phyloP scores from a whole-genome alignment of 2,113 vertebrate genomes.

The Corythoichthys intestinalis region DNA sequence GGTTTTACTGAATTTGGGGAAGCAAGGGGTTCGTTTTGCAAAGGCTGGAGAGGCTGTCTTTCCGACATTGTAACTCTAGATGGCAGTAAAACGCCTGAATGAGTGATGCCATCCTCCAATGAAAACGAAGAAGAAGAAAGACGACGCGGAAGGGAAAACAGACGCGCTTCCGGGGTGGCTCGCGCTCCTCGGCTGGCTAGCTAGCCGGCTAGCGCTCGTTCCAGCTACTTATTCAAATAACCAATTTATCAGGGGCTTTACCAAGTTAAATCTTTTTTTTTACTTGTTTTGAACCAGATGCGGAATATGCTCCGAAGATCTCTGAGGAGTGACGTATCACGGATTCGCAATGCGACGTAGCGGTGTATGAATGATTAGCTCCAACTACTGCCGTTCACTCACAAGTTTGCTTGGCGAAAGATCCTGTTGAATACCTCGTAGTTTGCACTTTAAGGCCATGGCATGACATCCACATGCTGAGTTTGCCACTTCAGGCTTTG shows the following conservation, averaged over 20 bases:
- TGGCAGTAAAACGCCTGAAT: no score
- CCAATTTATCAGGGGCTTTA: not conserved
- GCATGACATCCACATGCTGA: slow-evolving; percentile 19
- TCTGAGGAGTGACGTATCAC: not conserved
- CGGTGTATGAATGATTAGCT: slow-evolving; percentile 6
- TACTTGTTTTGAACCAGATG: not conserved
- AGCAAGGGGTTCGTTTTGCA: no score
- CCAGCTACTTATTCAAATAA: not conserved
- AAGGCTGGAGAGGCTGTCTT: no score
- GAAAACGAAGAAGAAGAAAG: not conserved
- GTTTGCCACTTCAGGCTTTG: not conserved
- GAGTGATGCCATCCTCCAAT: not conserved
- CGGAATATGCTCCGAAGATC: not conserved
- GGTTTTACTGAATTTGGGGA: no score
- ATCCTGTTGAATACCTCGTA: no score
- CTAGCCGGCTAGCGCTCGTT: not conserved
- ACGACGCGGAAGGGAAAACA: not conserved
- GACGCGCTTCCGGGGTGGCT: slow-evolving; percentile 10
- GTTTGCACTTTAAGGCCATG: not conserved
- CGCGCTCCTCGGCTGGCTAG: slow-evolving; percentile 13
- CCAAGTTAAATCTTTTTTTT: not conserved
- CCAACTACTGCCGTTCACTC: not conserved
- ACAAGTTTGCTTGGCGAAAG: not conserved
- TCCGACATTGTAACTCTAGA: no score
- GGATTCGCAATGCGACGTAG: not conserved